Base-by-base conservation (phyloP, 2,888 invertebrate species). In the Cephus runcator region DNA sequence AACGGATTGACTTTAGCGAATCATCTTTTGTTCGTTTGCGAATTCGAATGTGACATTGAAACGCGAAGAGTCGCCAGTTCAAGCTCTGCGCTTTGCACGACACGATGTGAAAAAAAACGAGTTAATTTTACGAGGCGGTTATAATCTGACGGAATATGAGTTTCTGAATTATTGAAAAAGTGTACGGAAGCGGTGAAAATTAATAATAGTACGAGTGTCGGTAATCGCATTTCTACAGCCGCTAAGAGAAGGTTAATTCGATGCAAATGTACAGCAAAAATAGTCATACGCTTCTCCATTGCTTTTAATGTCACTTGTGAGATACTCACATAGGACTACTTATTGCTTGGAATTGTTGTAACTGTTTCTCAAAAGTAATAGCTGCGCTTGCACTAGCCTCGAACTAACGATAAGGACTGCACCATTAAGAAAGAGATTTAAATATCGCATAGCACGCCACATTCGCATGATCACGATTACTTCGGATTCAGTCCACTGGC, bases 131-230 rank as follows among this genome's bases (percentile, higher is more conserved):
- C 15, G 15, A 40, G 15, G 40, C 40, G 40, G 12, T 40, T 40
- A 40, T 15, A 40, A 40, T 40, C 40, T 40, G 82, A 81, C 83
- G 78, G 82, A 82, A 81, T 82, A 84, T 85, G 84, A 85, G 83
- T 84, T 76, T 80, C 15, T 34, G 80, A 83, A 83, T 85, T 83
- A 85, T 84, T 85, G 83, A 83, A 81, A 12, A 81, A 80, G 79
- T 76, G 71, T 80, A 81, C 81, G 81, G 81, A 82, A 83, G 80
- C 79, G 79, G 40, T 77, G 77, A 78, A 79, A 82, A 85, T 85
- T 83, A 83, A 85, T 83, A 80, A 81, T 82, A 83, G 82, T 81
- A 78, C 79, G 74, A 81, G 78, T 79, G 77, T 75, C 82, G 82
- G 81, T 82, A 83, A 82, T 78, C 76, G 73, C 76, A 56, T 34